Conservation (phyloP, 1,140 invertebrate species). For the Lysiphlebus fabarum region DNA sequence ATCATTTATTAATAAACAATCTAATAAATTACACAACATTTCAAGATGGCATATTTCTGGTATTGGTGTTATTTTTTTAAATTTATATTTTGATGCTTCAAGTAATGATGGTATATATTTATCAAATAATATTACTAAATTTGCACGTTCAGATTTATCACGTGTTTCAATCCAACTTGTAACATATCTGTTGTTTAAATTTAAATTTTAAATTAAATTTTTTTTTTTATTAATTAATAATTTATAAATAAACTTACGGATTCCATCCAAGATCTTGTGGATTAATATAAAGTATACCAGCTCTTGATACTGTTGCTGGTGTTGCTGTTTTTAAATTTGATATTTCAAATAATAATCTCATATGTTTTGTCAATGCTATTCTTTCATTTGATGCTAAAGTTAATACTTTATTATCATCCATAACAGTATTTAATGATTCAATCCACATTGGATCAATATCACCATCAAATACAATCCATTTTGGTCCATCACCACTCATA, state of each 20-base stretch:
- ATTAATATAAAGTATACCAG: conserved; percentile 88
- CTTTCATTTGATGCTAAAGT: conserved; percentile 92
- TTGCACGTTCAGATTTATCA: conserved; percentile 71
- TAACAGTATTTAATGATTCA: conserved; percentile 85
- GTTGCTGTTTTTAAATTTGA: conserved; percentile 85
- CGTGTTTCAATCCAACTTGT: conserved; percentile 88
- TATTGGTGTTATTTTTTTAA: conserved; percentile 90
- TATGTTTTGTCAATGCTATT: conserved; percentile 84
- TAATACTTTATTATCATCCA: conserved; percentile 82
- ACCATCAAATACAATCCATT: conserved; percentile 95
- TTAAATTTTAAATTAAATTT: conserved; percentile 16
- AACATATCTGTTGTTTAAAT: conserved; percentile 63
- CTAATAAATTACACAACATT: conserved; percentile 85
- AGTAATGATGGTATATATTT: conserved; percentile 89
- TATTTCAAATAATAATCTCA: conserved; percentile 93
- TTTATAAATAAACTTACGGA: conserved; percentile 66
- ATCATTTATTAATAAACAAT: conserved; percentile 77
- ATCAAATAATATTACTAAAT: conserved; percentile 85
- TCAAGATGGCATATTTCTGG: conserved; percentile 88
- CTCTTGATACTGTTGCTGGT: conserved; percentile 91
- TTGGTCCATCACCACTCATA: conserved; percentile 78
- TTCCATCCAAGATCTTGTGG: conserved; percentile 95
- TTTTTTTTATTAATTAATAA: conserved; percentile 7
- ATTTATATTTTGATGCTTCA: conserved; percentile 72
- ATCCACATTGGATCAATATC: conserved; percentile 99